Evolutionary conservation across 2,888 invertebrate species (phyloP), one percentile per base, ranked within the genome.

Genomic region (Steromphala cineraria): DNA sequence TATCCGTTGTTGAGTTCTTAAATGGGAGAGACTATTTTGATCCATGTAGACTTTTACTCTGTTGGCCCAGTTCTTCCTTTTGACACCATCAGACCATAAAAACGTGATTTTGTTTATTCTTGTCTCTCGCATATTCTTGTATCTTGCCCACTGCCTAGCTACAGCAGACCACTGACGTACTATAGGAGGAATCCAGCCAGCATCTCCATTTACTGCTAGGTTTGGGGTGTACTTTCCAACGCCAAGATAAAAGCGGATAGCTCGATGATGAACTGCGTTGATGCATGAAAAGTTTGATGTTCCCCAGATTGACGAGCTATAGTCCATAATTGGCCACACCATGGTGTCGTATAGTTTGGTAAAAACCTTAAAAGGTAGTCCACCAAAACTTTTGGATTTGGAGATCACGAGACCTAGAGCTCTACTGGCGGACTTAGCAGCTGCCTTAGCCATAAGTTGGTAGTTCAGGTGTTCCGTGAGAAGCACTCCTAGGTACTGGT

Each of bases 301-400:
- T 4, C 67, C 80, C 76, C 80, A 80, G 19, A 80, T 52, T n/a
- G 80, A 24, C 40, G 62, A 17, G 2, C 80, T 67, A 36, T 75
- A 80, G 62, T 56, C 53, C 10, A 80, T 67, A 2, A 80, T 53
- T 17, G 56, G 21, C 36, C 21, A 62, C 24, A 67, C 67, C n/a
- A 56, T 67, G 1, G 67, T 75, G n/a, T 80, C 76, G 67, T 76
- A 80, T 8, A 75, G 36, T 76, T 75, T 76, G 15, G 80, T 80
- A 28, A 19, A 80, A 24, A 53, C 67, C 2, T 46, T 62, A 31
- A 53, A 77, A 3, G 67, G 80, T 13, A 77, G 28, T 15, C 76
- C 67, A 17, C 77, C 67, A 62, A 53, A 1, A 53, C 24, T 17
- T 80, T n/a, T 80, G 53, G 15, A 21, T 36, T 80, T 80, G 1